phyloP scores from a whole-genome alignment of 2,888 invertebrate genomes.

The Choristoneura rosaceana region DNA sequence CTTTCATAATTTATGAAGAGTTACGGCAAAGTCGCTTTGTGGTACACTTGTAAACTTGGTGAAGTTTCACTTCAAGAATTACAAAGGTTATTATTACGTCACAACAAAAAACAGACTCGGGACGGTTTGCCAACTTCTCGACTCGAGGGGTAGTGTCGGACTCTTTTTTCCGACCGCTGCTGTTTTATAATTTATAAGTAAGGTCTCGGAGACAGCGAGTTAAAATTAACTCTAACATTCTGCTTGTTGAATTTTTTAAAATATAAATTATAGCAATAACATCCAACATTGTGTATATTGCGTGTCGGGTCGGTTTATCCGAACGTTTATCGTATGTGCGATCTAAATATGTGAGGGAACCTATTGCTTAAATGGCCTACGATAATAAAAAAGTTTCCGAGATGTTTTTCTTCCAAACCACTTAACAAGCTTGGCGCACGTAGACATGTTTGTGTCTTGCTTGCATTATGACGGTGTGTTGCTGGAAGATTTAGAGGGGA shows the following conservation, averaged over 20 bases:
- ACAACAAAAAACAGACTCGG: conserved; percentile 61
- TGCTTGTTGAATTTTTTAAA: conserved; percentile 30
- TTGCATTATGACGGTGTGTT: conserved; percentile 85
- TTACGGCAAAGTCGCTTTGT: conserved; percentile 58
- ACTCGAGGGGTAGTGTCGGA: conserved; percentile 53
- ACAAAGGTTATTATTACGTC: conserved; percentile 70
- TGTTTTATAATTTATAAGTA: conserved; percentile 49
- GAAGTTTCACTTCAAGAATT: conserved; percentile 68
- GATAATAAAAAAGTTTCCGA: conserved; percentile 83
- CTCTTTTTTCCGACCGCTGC: conserved; percentile 47
- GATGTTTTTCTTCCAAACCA: conserved; percentile 86
- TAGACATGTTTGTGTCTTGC: conserved; percentile 84
- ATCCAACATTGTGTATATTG: conserved; percentile 9
- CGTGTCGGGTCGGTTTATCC: conserved; percentile 30
- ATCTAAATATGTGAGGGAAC: conserved; percentile 44
- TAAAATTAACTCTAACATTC: conserved; percentile 40
- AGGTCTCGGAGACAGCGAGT: conserved; percentile 35
- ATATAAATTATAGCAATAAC: conserved; percentile 14
- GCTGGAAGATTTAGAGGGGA: conserved; percentile 83
- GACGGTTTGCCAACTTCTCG: conserved; percentile 62
- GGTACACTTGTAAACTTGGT: conserved; percentile 61
- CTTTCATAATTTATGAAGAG: conserved; percentile 60
- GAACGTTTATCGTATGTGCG: conserved; percentile 35
- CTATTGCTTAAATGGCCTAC: conserved; percentile 79
- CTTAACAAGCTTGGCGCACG: conserved; percentile 85